A percentile compares a stretch with the other conserved stretches of the same genome.
Conservation (phyloP, 2,888 invertebrate species). For the Pogonocherus hispidulus region DNA sequence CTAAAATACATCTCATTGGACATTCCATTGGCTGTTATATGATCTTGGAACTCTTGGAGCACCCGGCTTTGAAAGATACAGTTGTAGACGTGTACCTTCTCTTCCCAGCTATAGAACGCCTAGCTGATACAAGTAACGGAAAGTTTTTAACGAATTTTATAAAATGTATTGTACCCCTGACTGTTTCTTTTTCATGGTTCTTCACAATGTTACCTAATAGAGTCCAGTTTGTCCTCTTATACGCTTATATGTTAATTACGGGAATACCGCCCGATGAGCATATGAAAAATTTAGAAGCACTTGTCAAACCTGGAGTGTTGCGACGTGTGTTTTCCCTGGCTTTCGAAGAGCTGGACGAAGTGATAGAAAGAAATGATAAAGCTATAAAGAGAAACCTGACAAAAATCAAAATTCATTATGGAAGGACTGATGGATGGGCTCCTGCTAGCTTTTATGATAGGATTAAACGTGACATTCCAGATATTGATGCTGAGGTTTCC, state of each 20-base stretch:
- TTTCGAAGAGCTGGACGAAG: constrained; percentile 84
- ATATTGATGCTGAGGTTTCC: constrained; percentile 72
- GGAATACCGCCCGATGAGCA: constrained; percentile 72
- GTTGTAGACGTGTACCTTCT: constrained; percentile 80
- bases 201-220: constrained; percentile 72
- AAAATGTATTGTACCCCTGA: constrained; percentile 69
- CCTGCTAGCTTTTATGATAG: constrained; percentile 81
- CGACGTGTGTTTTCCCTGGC: constrained; percentile 80
- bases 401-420: constrained; percentile 85
- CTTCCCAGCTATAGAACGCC: constrained; percentile 90
- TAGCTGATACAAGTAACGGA: constrained; percentile 84
- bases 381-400: constrained; percentile 73
- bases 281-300: constrained; percentile 70
- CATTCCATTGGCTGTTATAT: constrained; percentile 95
- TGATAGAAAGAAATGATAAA: constrained; percentile 77
- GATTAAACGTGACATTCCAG: constrained; percentile 74
- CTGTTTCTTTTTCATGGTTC: constrained; percentile 69
- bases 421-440: constrained; percentile 86
- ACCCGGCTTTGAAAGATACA: constrained; percentile 71
- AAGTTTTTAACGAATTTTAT: constrained; percentile 76
- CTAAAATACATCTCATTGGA: constrained; percentile 86
- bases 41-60: constrained; percentile 79
- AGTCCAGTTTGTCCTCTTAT: constrained; percentile 71
- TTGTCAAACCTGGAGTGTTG: constrained; percentile 73
- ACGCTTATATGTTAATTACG: constrained; percentile 71